A percentile compares a stretch with the other conserved stretches of the same genome.
Conservation (phyloP, 2,113 vertebrate genomes). For the Romanogobio albipinnatus region DNA sequence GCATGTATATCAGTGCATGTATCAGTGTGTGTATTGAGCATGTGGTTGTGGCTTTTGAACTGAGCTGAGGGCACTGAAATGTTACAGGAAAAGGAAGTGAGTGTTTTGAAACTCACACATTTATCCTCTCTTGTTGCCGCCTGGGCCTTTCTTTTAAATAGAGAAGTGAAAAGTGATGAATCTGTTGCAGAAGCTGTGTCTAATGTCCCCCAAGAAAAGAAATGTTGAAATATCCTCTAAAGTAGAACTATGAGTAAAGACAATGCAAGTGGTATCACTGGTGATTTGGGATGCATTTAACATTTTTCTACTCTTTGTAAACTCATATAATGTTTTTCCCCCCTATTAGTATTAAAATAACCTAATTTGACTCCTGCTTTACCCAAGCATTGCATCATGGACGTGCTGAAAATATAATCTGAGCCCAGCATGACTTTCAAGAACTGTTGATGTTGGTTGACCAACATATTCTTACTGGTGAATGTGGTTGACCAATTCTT, state of each 20-base stretch:
- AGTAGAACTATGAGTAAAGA: neutral
- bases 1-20: neutral
- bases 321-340: too few species aligned
- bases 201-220: neutral
- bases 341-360: too few species aligned
- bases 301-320: too few species aligned
- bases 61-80: neutral
- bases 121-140: neutral
- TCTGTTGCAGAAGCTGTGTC: neutral
- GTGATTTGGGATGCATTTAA: too few species aligned
- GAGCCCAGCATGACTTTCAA: neutral
- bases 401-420: neutral
- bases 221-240: neutral
- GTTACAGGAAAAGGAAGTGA: slow-evolving; percentile 11
- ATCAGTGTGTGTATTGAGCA: neutral
- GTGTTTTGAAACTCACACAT: neutral
- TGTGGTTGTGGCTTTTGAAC: neutral
- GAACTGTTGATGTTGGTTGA: neutral
- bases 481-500: neutral
- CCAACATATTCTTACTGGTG: neutral
- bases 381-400: neutral
- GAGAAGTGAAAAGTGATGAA: neutral
- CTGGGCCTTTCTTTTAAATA: neutral
- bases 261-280: neutral
- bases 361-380: too few species aligned